Evolutionary conservation across 2,113 vertebrate genomes (phyloP).

Genomic region (Equus przewalskii): DNA sequence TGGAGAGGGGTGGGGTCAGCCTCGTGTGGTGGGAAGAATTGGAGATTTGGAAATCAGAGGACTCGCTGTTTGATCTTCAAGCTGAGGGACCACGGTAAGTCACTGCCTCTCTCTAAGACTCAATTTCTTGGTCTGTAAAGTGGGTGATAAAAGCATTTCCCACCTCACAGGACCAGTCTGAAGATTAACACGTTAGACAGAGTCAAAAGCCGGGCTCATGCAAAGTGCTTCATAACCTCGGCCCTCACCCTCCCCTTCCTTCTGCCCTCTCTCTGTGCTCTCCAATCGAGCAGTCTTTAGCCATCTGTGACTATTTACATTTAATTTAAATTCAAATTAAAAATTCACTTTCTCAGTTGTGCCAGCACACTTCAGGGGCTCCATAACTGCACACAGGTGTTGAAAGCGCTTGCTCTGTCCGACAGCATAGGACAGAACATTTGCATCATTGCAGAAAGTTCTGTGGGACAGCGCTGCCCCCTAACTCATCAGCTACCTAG

Average conservation of each 20-base stretch:
- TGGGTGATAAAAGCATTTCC: neutral
- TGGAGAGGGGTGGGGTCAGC: neutral
- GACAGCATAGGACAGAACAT: neutral
- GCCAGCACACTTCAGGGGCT: neutral
- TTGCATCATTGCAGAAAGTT: neutral
- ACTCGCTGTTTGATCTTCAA: neutral
- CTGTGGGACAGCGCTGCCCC: neutral
- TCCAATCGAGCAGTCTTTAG: neutral
- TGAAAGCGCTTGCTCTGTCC: neutral
- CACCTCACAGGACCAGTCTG: neutral
- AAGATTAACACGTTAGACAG: neutral
- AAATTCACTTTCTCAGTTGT: neutral
- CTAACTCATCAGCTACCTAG: neutral
- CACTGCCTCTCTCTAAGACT: neutral
- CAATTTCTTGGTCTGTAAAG: neutral
- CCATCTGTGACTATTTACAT: neutral
- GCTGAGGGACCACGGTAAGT: neutral
- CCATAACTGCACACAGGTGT: neutral
- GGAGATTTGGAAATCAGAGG: neutral
- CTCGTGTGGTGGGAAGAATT: neutral
- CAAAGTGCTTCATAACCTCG: neutral
- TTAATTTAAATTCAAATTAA: slow-evolving; percentile 11
- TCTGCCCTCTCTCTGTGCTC: neutral
- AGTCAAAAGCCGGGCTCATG: neutral
- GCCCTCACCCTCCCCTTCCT: neutral